Base-by-base conservation (phyloP, 23 tunicate genomes). In the Oikopleura vanhoeffeni region DNA sequence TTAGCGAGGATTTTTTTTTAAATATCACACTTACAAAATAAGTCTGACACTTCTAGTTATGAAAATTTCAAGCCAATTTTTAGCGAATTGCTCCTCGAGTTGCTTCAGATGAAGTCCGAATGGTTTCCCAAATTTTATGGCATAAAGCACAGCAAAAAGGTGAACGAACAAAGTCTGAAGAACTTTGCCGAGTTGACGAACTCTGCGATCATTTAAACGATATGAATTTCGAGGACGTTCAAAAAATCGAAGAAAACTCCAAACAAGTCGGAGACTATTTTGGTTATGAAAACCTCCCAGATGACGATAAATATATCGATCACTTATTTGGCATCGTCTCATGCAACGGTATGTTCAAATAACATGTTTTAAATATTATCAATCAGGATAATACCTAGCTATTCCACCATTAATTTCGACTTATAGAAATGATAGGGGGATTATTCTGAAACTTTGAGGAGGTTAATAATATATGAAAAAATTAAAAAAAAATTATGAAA, bases 251-350 rank as follows among this genome's bases (percentile, higher is more conserved):
- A 39, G 84, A 85, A 24, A 39, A 89, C 27, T 94, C 90, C 41
- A 91, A 93, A 39, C 86, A 90, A 58, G 94, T 93, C 64, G 98
- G 98, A 0, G 98, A 93, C 86, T 93, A 90, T 67, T 92, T 93
- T 57, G 85, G 90, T 39, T 93, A 93, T 83, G 98, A 90, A 41
- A 89, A 86, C 83, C 87, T 93, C 89, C 98, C 98, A 28, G 94
- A 90, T 40, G 84, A 84, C 40, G 98, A 93, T 57, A 91, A 90
- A 40, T 88, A 84, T 0, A 88, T 93, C 86, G 41, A 76, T 40
- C 94, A 93, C 67, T 76, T 92, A 85, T 93, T 93, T 83, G 91
- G 97, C 1, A 85, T 87, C 0, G 88, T 93, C 39, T 94, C 90
- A 76, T 93, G 98, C 77, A 93, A 93, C 87, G 98, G 94, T 2